Evolutionary conservation across 2,888 invertebrate genomes (phyloP), one percentile per base, ranked within the genome.

Genomic region (Netelia inedita): DNA sequence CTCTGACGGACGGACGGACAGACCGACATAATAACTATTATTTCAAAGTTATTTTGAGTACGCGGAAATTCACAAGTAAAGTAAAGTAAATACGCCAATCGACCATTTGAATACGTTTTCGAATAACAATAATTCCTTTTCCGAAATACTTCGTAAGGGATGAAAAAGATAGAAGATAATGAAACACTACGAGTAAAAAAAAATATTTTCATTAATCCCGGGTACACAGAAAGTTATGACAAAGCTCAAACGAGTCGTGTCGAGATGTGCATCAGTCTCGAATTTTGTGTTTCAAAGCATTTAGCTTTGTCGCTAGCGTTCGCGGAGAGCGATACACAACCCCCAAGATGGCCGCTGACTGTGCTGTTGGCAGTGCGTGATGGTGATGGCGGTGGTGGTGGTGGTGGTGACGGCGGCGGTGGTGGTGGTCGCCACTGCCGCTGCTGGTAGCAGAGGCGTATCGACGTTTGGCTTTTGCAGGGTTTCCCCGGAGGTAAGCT

Each of bases 401-500:
- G 69, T 71, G 73, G n/a, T 82, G 78, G 16, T 41, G 55, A 23
- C 57, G 50, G 61, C 23, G 68, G 66, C 16, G 57, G 68, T 61
- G 82, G 66, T 73, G 69, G 61, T 69, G 73, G 73, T 46, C 66
- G 46, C 73, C 9, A 16, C 9, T 79, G 65, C 68, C 23, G 53
- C 65, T 79, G 66, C 50, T 73, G 50, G 85, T 79, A 9, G 21
- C 57, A 57, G 88, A 72, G 90, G 91, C 91, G 92, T 93, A 93
- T 93, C 93, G 93, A 93, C 93, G 93, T 93, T 93, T 93, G 91
- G 91, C 92, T 89, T 91, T 93, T 93, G 88, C 87, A 90, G 88
- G 93, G 93, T 93, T 93, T 93, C 93, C 88, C 79, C 91, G 90
- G 91, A 92, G 93, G 93, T 93, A 93, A 93, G 93, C 93, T 93